Base-by-base conservation (phyloP, 2,888 invertebrate species). In the Ochropacha duplaris region DNA sequence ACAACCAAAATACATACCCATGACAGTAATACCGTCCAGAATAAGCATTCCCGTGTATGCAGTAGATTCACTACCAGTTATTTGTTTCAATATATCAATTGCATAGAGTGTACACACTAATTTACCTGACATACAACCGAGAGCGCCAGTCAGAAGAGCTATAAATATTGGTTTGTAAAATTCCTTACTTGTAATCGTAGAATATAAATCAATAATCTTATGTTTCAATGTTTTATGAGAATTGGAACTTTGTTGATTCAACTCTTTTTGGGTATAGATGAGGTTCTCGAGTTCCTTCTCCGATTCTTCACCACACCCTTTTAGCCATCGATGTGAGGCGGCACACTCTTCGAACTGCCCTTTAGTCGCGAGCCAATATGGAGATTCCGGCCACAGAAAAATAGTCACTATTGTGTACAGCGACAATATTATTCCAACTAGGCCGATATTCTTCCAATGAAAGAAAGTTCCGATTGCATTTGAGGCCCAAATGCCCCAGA, bases 31-130 rank as follows among this genome's bases (percentile, higher is more conserved):
- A 1, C 80, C 86, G 51, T 85, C 84, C 51, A 85, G 63, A 49
- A 82, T 74, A 16, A 84, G 58, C 79, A 86, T 82, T 3, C 69
- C 75, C 0, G 58, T 64, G n/a, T 84, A 84, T 0, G 84, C 83
- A 0, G 73, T 70, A 0, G 62, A 55, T 59, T 82, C 78, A 31
- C 61, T 73, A 0, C 58, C 51, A 0, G 79, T 81, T n/a, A 84
- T 80, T 54, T 74, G 76, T 54, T 76, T 82, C 22, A 82, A 65
- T 28, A 84, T 76, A 59, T 84, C 84, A 26, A 83, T 64, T 5
- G 78, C 80, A 34, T 81, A 85, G 0, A 81, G 57, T 2, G 74
- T 67, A 57, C 69, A 79, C 0, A 81, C 69, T n/a, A 79, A 55
- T 65, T 85, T 85, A 0, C 84, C 84, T 8, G 73, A 71, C 5